phyloP scores from a whole-genome alignment of 2,888 invertebrate genomes.

The Lysandra bellargus region DNA sequence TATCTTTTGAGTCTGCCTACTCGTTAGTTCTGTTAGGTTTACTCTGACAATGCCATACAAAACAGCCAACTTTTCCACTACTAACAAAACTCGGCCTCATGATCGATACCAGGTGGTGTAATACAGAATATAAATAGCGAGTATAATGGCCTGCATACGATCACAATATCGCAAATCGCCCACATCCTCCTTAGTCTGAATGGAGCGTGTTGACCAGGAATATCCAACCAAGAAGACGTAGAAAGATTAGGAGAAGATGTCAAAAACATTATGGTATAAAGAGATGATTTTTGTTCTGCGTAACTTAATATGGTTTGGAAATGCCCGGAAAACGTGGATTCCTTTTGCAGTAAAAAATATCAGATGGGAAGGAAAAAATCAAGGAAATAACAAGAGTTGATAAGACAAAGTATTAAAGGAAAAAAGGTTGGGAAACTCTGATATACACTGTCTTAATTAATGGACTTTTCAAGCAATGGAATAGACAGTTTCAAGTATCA shows the following conservation, averaged over 20 bases:
- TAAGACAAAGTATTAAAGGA: no score
- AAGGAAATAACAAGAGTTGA: no score
- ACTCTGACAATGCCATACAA: background rate
- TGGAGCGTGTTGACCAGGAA: constrained; percentile 18
- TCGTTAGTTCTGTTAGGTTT: no score
- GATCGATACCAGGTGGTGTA: background rate
- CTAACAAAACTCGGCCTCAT: background rate
- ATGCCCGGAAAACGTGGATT: no score
- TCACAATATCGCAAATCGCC: constrained; percentile 31
- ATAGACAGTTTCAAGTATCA: background rate
- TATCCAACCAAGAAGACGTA: background rate
- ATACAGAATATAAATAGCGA: constrained; percentile 2
- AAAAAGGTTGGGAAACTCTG: no score
- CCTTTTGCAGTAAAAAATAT: no score
- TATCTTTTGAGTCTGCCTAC: no score
- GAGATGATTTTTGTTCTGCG: no score
- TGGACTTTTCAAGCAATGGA: background rate
- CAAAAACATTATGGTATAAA: no score
- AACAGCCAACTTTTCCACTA: background rate
- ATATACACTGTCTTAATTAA: no score
- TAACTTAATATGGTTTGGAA: no score
- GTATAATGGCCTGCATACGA: constrained; percentile 15
- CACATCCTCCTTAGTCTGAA: constrained; percentile 32
- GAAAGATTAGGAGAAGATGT: background rate
- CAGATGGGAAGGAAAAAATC: no score